Conservation (phyloP, 1,140 invertebrate genomes). For the Meteorus sp. region DNA sequence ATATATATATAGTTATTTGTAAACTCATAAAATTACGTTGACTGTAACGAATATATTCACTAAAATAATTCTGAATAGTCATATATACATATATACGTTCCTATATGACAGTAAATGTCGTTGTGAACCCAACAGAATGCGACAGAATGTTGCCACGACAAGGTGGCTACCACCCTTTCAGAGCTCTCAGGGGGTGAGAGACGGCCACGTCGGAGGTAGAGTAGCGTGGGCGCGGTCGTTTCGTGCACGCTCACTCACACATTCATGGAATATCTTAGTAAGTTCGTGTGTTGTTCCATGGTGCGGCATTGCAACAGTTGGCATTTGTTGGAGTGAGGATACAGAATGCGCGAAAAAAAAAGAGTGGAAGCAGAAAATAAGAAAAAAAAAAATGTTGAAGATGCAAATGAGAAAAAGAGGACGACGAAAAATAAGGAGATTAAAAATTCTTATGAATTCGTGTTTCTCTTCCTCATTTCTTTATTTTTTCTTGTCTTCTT, state of each 20-base stretch:
- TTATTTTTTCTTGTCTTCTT: too few species aligned
- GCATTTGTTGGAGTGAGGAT: too few species aligned
- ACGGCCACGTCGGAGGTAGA: not conserved
- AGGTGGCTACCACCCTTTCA: not conserved
- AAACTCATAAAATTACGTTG: not conserved
- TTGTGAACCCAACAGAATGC: not conserved
- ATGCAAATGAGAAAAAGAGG: too few species aligned
- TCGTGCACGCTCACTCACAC: slow-evolving; percentile 7
- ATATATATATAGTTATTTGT: slow-evolving; percentile 23
- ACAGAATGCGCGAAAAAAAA: too few species aligned
- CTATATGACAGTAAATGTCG: not conserved
- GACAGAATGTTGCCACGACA: not conserved
- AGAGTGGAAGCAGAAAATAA: too few species aligned
- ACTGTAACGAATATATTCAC: not conserved
- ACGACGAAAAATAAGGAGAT: too few species aligned
- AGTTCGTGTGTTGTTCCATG: slow-evolving; percentile 13
- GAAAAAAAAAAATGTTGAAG: too few species aligned
- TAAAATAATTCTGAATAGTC: not conserved
- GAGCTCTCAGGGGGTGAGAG: not conserved
- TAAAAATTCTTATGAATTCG: too few species aligned
- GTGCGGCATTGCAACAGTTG: slow-evolving; percentile 27
- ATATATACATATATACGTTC: too few species aligned
- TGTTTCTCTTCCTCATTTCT: too few species aligned
- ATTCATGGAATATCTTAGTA: slow-evolving; percentile 29
- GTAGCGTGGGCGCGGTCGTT: not conserved